Evolutionary conservation across 2,797 vertebrate species (phyloP).

Genomic region (Alcedo quadribrachys): DNA sequence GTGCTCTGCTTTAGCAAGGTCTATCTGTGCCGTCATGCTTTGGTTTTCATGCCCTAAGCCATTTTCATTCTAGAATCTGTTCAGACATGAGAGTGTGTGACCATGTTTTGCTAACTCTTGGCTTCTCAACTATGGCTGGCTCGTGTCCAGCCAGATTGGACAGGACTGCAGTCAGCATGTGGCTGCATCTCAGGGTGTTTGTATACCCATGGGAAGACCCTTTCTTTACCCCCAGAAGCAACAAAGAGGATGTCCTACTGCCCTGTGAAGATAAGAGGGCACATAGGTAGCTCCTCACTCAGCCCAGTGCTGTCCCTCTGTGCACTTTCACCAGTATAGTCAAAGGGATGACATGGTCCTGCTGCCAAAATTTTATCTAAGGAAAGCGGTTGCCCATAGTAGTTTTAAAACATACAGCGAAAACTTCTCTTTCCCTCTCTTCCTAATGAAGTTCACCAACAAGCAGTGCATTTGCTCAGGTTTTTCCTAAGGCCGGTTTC

Average conservation of each 20-base stretch:
- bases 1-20: not conserved
- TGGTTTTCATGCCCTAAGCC: not conserved
- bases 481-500: not conserved
- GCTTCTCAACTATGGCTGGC: slow-evolving; percentile 25
- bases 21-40: not conserved
- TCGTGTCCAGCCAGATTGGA: not conserved
- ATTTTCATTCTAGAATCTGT: not conserved
- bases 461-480: not conserved
- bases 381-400: not conserved
- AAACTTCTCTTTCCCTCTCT: not conserved
- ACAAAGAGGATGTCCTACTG: not conserved
- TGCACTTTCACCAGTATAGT: not conserved
- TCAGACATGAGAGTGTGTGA: slow-evolving; percentile 6
- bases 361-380: not conserved
- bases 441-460: not conserved
- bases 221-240: not conserved
- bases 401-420: not conserved
- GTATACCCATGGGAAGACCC: not conserved
- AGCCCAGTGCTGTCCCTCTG: not conserved
- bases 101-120: slow-evolving; percentile 22
- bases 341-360: not conserved
- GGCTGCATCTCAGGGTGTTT: not conserved
- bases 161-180: not conserved
- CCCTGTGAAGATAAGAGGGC: not conserved
- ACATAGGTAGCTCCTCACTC: not conserved